Percentiles rank a stretch among this genome's conserved stretches.
phyloP scores from a whole-genome alignment of 2,113 vertebrate species.

The Vombatus ursinus region DNA sequence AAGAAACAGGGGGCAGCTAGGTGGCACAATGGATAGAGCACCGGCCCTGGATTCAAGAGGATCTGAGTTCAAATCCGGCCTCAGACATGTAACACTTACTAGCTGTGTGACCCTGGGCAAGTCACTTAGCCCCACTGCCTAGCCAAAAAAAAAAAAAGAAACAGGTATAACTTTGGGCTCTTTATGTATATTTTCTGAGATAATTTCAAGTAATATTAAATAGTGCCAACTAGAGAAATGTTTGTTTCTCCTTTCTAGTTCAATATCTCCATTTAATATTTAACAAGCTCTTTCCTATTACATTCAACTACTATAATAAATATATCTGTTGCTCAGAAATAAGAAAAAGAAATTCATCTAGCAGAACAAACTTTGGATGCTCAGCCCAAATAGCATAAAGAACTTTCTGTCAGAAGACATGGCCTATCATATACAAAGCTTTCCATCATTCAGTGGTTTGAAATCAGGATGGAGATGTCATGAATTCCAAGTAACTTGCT shows the following conservation, averaged over 20 bases:
- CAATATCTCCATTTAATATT: constrained; percentile 13
- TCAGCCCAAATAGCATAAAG: neutral
- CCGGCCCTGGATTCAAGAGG: too few relatives aligned
- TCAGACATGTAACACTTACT: too few relatives aligned
- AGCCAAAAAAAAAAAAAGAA: too few relatives aligned
- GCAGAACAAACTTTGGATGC: neutral
- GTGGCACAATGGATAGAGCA: too few relatives aligned
- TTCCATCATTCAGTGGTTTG: neutral
- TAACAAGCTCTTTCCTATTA: neutral
- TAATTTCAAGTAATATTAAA: constrained; percentile 18
- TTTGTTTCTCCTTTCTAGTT: constrained; percentile 12
- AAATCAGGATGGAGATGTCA: neutral
- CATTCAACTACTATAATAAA: constrained; percentile 11
- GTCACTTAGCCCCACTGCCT: too few relatives aligned
- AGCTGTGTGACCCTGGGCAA: too few relatives aligned
- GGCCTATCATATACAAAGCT: neutral
- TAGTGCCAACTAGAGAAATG: constrained; percentile 3
- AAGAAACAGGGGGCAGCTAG: neutral
- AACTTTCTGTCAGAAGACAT: neutral
- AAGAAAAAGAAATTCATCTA: neutral
- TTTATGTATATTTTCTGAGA: constrained; percentile 45
- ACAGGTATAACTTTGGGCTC: constrained; percentile 7
- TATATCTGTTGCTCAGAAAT: neutral
- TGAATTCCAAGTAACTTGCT: neutral
- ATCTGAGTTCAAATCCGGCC: too few relatives aligned